A percentile compares a stretch with the other conserved stretches of the same genome.
Conservation (phyloP, 64 coral and sea anemone species). For the Cladopsammia gracilis region DNA sequence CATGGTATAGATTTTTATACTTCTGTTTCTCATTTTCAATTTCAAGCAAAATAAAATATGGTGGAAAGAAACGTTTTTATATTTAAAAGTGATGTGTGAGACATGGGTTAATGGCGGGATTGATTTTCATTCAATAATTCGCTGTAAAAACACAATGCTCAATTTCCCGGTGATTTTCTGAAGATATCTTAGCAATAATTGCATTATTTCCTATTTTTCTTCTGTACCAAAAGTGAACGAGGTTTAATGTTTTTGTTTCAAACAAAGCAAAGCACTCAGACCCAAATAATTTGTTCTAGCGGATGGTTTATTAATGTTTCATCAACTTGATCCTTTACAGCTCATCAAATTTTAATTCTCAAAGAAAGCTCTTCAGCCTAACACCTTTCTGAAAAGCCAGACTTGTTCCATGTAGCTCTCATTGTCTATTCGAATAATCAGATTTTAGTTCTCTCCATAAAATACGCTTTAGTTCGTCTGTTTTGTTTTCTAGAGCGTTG, state of each 20-base stretch:
- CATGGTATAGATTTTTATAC: too few relatives aligned
- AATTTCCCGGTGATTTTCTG: not conserved
- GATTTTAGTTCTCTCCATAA: not conserved
- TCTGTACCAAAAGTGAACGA: not conserved
- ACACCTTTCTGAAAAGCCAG: constrained; percentile 24
- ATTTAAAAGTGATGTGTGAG: too few relatives aligned
- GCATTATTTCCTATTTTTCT: not conserved
- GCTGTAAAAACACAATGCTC: not conserved
- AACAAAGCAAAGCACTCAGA: constrained; percentile 11
- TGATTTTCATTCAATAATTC: not conserved
- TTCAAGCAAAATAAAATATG: not conserved
- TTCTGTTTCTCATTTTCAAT: not conserved
- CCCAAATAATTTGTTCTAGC: not conserved
- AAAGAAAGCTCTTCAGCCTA: constrained; percentile 2
- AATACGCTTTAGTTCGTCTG: not conserved
- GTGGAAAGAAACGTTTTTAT: too few relatives aligned
- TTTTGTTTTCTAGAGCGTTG: not conserved
- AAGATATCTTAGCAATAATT: not conserved
- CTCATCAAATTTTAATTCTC: constrained; percentile 6
- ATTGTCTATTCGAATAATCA: not conserved
- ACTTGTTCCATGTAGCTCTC: not conserved
- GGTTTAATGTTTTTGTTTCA: not conserved
- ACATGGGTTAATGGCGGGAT: not conserved
- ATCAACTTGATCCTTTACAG: constrained; percentile 4
- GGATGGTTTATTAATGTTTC: constrained; percentile 1